These are phyloP conservation scores for Synanthedon myopaeformis DNA, from an alignment of 2,888 invertebrate genomes.

Conservation along the genomic window DNA sequence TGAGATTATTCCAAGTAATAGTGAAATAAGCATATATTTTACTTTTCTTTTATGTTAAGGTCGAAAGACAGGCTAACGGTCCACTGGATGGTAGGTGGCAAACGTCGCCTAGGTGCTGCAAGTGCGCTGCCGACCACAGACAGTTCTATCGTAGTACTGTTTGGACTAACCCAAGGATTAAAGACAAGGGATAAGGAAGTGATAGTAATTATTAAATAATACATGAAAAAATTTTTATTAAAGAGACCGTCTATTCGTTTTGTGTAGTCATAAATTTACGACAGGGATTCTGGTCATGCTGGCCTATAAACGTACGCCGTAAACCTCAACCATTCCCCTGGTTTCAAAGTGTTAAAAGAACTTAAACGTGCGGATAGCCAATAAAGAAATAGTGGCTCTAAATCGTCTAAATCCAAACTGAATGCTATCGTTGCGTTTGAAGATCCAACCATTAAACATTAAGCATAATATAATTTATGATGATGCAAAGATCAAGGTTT, in stretches of 20 bases:
- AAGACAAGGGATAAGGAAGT: too few species aligned
- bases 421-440: neutral
- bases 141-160: too few species aligned
- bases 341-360: constrained; percentile 17
- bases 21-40: too few species aligned
- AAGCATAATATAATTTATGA: too few species aligned
- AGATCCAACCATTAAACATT: neutral
- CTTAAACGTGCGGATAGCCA: neutral
- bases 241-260: neutral
- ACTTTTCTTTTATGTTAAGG: too few species aligned
- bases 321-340: constrained; percentile 29
- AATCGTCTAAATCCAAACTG: constrained; percentile 3
- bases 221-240: neutral
- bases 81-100: too few species aligned
- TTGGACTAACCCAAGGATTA: too few species aligned
- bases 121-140: too few species aligned
- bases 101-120: too few species aligned
- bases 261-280: neutral
- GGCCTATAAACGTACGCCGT: constrained; percentile 27
- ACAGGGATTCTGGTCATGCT: constrained; percentile 21
- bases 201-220: neutral
- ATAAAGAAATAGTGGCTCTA: constrained; percentile 4
- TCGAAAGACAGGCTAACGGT: too few species aligned
- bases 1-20: too few species aligned
- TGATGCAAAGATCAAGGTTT: too few species aligned